Evolutionary conservation across 2,888 invertebrate species (phyloP).

Genomic region (Archips xylosteana): DNA sequence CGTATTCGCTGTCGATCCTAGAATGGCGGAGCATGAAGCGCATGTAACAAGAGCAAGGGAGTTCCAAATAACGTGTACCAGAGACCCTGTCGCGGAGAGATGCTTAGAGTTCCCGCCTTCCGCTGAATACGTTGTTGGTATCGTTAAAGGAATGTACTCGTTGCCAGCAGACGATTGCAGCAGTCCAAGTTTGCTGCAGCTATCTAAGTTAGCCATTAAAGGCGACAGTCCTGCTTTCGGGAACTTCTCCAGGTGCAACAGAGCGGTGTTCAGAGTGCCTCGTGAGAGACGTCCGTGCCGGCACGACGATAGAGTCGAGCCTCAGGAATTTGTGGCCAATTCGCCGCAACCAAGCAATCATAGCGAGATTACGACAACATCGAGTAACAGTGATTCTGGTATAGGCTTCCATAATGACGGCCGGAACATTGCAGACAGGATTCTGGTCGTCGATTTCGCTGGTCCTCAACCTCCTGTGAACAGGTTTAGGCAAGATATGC

Average conservation of each 20-base stretch:
- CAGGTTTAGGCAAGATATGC: conserved; percentile 68
- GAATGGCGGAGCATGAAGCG: conserved; percentile 92
- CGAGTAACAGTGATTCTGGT: conserved; percentile 97
- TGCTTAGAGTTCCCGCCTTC: conserved; percentile 97
- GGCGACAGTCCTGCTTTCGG: conserved; percentile 77
- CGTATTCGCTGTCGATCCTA: conserved; percentile 96
- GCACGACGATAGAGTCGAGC: conserved; percentile 71
- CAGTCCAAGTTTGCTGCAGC: conserved; percentile 73
- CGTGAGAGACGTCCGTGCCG: conserved; percentile 69
- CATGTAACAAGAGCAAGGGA: conserved; percentile 93
- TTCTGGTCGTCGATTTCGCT: conserved; percentile 91
- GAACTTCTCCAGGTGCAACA: conserved; percentile 70
- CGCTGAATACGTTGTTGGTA: conserved; percentile 90
- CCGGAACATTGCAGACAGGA: conserved; percentile 92
- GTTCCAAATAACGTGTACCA: conserved; percentile 94
- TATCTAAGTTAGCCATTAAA: conserved; percentile 77
- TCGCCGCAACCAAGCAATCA: conserved; percentile 95
- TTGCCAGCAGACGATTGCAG: conserved; percentile 78
- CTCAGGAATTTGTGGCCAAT: conserved; percentile 87
- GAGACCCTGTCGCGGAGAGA: conserved; percentile 90
- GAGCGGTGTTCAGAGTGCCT: conserved; percentile 69
- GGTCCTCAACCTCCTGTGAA: conserved; percentile 68
- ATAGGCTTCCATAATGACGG: conserved; percentile 97
- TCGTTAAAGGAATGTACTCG: conserved; percentile 90
- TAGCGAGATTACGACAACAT: conserved; percentile 92